These are phyloP conservation scores for Microplitis deprimator DNA, from an alignment of 2,888 invertebrate genomes.

Conservation along the genomic window DNA sequence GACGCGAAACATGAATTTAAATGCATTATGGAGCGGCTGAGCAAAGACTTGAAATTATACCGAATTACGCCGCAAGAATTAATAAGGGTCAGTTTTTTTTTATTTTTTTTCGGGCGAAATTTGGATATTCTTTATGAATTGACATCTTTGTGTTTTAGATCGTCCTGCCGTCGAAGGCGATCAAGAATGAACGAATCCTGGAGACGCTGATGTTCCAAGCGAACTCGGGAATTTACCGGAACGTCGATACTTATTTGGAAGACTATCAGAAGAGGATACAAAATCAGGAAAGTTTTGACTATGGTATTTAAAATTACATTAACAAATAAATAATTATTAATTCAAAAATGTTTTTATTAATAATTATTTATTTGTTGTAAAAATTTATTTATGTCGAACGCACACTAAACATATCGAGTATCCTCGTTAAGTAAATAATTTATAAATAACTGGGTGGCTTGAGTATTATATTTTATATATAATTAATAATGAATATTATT, in stretches of 20 bases:
- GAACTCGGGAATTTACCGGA: conserved; percentile 92
- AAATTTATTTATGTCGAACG: conserved; percentile 7
- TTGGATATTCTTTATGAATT: background rate
- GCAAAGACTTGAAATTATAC: conserved; percentile 89
- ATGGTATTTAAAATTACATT: conserved; percentile 74
- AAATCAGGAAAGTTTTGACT: conserved; percentile 91
- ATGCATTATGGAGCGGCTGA: conserved; percentile 92
- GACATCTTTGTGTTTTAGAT: conserved; percentile 72
- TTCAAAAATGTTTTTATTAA: background rate
- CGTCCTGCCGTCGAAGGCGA: conserved; percentile 92
- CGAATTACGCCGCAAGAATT: conserved; percentile 94
- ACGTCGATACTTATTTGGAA: conserved; percentile 89
- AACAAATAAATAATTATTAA: background rate
- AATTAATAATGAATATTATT: background rate
- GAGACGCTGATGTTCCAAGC: conserved; percentile 95
- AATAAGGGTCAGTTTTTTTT: conserved; percentile 78
- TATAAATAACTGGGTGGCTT: background rate
- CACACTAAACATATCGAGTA: conserved; percentile 14
- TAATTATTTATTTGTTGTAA: background rate
- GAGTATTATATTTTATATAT: background rate
- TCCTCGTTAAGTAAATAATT: background rate
- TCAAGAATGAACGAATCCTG: conserved; percentile 91
- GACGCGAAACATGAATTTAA: conserved; percentile 92
- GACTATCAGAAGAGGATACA: conserved; percentile 89
- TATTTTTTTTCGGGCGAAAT: no score